phyloP scores from a whole-genome alignment of 2,797 vertebrate genomes.

The Spinus olivaceus region DNA sequence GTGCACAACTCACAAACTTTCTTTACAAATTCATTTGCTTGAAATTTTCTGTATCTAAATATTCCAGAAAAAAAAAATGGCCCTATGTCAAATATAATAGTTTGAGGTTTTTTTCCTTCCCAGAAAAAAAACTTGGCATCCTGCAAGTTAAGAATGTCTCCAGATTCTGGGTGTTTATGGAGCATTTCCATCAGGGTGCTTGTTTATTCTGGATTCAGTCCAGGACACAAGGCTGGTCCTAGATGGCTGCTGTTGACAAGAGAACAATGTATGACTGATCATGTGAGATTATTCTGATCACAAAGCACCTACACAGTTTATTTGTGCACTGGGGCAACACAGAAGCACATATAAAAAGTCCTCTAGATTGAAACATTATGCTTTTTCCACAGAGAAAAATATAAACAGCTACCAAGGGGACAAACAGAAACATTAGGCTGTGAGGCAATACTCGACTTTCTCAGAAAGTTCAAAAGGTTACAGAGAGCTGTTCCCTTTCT shows the following conservation, averaged over 20 bases:
- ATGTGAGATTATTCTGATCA: slow-evolving; percentile 59
- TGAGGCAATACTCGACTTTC: slow-evolving; percentile 35
- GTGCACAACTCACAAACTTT: background rate
- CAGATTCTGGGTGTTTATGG: slow-evolving; percentile 64
- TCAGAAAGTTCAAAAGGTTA: slow-evolving; percentile 63
- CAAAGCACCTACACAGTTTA: slow-evolving; percentile 58
- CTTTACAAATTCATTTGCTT: slow-evolving; percentile 31
- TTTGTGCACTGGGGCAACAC: slow-evolving; percentile 27
- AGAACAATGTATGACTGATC: slow-evolving; percentile 64
- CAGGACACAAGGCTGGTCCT: slow-evolving; percentile 55
- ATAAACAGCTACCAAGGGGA: slow-evolving; percentile 38
- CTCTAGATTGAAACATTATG: slow-evolving; percentile 8
- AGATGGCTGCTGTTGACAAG: slow-evolving; percentile 65
- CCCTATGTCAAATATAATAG: background rate
- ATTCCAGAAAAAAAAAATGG: background rate
- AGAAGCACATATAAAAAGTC: slow-evolving; percentile 15
- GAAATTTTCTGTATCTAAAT: slow-evolving; percentile 33
- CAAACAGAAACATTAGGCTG: slow-evolving; percentile 38
- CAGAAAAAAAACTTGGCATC: slow-evolving; percentile 20
- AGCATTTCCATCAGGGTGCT: slow-evolving; percentile 53
- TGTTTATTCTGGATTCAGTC: slow-evolving; percentile 69
- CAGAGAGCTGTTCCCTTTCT: slow-evolving; percentile 11
- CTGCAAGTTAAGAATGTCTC: slow-evolving; percentile 39
- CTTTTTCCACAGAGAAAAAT: slow-evolving; percentile 3
- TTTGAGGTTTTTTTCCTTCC: background rate